Conservation (phyloP, 2,888 invertebrate genomes). For the Catocala sponsa region DNA sequence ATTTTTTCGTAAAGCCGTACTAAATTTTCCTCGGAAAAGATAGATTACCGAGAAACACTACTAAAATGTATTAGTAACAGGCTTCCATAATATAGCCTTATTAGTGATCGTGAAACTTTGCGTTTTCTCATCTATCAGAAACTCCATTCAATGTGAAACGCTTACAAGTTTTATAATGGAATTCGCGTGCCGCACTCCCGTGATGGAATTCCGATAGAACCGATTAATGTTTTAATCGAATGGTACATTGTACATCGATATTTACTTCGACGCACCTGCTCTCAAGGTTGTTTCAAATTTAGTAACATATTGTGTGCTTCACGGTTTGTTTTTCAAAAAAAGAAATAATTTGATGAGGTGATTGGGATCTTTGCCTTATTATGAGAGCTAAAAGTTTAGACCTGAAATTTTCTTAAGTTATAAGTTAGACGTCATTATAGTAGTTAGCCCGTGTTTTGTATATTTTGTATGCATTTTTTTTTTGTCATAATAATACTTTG, state of each 20-base stretch:
- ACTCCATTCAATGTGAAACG: slow-evolving; percentile 21
- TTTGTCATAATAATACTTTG: too few relatives aligned
- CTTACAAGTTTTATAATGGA: slow-evolving; percentile 30
- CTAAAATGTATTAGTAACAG: background rate
- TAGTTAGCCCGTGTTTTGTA: too few relatives aligned
- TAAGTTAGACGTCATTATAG: too few relatives aligned
- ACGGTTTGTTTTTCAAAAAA: too few relatives aligned
- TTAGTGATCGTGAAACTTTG: slow-evolving; percentile 14
- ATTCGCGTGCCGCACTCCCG: slow-evolving; percentile 18
- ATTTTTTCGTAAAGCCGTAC: too few relatives aligned
- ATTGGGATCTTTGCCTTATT: too few relatives aligned
- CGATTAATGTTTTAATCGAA: slow-evolving; percentile 25
- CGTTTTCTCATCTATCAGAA: slow-evolving; percentile 14
- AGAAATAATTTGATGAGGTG: too few relatives aligned
- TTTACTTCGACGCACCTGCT: slow-evolving; percentile 9
- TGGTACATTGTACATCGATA: slow-evolving; percentile 18
- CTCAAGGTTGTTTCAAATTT: slow-evolving; percentile 9
- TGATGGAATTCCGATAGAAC: slow-evolving; percentile 24
- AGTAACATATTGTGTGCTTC: background rate
- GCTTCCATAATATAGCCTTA: background rate
- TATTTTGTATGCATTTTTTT: too few relatives aligned
- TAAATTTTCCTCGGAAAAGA: too few relatives aligned
- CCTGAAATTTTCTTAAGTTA: too few relatives aligned
- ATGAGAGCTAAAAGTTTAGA: too few relatives aligned
- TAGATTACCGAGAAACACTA: too few relatives aligned